Base-by-base conservation (phyloP, 2,888 invertebrate species). In the Philonicus albiceps region DNA sequence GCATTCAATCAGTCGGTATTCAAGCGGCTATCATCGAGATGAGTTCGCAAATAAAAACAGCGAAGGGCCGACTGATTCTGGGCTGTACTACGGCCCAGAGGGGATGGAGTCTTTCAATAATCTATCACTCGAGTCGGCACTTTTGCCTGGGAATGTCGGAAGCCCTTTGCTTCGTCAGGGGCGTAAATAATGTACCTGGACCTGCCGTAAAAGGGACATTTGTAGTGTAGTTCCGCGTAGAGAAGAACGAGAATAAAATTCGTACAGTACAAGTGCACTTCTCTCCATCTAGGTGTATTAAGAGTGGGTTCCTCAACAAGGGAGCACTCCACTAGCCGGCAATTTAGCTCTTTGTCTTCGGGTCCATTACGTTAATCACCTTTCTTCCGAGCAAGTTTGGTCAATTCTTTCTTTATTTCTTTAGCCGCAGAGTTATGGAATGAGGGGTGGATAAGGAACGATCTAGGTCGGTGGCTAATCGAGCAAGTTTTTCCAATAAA, bases 1-100 rank as follows among this genome's bases (percentile, higher is more conserved):
- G 31, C 83, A 72, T 72, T 64, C 83, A 83, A 83, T 83, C 83
- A 83, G 72, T 16, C 64, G 37, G 83, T 83, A 83, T 83, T 83
- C 83, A 83, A 83, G 37, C 37, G 22, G 72, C 64, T 72, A 83
- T 83, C 83, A 83, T 83, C 49, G 64, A 40, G 83, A 83, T 83
- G 72, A 83, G 37, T 72, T 83, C 83, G 31, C 19, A 37, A 64
- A 64, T 72, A 83, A 81, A 81, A 53, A 34, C 30, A 83, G 55
- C 19, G 37, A 83, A 53, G 40, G 16, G 34, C 37, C 83, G 13
- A 34, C 83, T 34, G 37, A 34, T 13, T 19, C 55, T 11, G 40
- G 40, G 40, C 8, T 7, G 19, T n/a, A n/a, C n/a, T n/a, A n/a
- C n/a, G n/a, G n/a, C n/a, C n/a, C 19, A 11, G 22, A 27, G 64